Evolutionary conservation across 2,113 vertebrate genomes (phyloP).

Genomic region (Oenanthe oenanthe): DNA sequence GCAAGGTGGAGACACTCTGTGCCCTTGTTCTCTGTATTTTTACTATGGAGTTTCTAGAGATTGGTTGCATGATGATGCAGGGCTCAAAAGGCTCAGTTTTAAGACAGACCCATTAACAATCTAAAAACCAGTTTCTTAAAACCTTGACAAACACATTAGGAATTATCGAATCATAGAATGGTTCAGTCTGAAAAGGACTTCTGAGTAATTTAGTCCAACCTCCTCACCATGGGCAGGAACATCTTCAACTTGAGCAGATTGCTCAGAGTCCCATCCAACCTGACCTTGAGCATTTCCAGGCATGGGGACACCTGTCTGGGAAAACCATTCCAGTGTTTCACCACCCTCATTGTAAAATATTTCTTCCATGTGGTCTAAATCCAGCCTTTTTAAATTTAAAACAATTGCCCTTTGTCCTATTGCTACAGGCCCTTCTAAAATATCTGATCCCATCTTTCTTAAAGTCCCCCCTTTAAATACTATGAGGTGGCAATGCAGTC

Average conservation of each 20-base stretch:
- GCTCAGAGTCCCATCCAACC: background rate
- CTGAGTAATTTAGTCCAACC: background rate
- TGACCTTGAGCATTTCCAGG: background rate
- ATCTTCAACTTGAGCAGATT: background rate
- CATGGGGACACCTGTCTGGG: background rate
- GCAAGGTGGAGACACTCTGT: background rate
- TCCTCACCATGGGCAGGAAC: background rate
- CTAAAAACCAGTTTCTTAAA: background rate
- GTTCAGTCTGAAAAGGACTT: background rate
- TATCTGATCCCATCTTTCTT: background rate
- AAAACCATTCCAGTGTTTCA: background rate
- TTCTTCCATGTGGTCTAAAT: background rate
- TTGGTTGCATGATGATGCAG: background rate
- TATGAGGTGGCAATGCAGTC: background rate
- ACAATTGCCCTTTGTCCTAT: background rate
- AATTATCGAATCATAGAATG: background rate
- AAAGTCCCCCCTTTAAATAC: background rate
- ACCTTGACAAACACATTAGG: background rate
- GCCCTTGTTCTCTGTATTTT: background rate
- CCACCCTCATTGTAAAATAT: accelerated
- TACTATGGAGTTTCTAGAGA: background rate
- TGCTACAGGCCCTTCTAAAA: background rate
- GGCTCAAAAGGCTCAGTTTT: background rate
- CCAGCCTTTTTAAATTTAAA: background rate
- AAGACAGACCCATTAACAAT: background rate